Conservation (phyloP, 2,797 vertebrate genomes). For the Rhinichthys osculus region DNA sequence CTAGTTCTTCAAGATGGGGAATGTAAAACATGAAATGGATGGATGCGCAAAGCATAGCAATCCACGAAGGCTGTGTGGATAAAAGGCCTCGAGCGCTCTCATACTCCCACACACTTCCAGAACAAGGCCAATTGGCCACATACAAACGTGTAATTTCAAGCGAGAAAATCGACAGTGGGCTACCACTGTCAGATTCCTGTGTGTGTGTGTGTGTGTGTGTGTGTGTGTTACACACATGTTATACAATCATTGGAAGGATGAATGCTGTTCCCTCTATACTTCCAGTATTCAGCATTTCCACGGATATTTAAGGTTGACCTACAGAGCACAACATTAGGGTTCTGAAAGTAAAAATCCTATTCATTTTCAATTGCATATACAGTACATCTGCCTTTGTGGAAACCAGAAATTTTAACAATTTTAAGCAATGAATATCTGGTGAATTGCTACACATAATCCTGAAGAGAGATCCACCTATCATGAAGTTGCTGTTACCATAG, state of each 20-base stretch:
- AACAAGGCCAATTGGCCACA: constrained; percentile 46
- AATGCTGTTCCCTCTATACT: constrained; percentile 19
- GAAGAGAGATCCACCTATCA: constrained; percentile 16
- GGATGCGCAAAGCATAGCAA: constrained; percentile 11
- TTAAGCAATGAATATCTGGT: constrained; percentile 5
- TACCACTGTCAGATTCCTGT: constrained; percentile 33
- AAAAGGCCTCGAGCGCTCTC: constrained; percentile 37
- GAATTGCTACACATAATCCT: neutral
- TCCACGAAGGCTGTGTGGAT: constrained; percentile 27
- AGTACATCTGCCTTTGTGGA: neutral
- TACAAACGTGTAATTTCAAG: constrained; percentile 46
- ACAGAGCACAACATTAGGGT: neutral
- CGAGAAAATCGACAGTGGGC: constrained; percentile 49
- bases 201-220: constrained; percentile 14
- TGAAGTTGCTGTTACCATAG: constrained; percentile 30
- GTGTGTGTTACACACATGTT: constrained; percentile 45
- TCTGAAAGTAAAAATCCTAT: no score
- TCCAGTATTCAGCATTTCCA: constrained; percentile 24
- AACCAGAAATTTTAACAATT: neutral
- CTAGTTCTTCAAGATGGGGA: constrained; percentile 2
- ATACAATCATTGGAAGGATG: constrained; percentile 50
- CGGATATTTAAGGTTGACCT: constrained; percentile 14
- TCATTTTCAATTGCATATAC: no score
- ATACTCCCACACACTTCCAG: constrained; percentile 53
- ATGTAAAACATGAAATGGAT: constrained; percentile 24